A percentile compares a stretch with the other conserved stretches of the same genome.
Conservation (phyloP, 2,797 vertebrate genomes). For the Catharus ustulatus region DNA sequence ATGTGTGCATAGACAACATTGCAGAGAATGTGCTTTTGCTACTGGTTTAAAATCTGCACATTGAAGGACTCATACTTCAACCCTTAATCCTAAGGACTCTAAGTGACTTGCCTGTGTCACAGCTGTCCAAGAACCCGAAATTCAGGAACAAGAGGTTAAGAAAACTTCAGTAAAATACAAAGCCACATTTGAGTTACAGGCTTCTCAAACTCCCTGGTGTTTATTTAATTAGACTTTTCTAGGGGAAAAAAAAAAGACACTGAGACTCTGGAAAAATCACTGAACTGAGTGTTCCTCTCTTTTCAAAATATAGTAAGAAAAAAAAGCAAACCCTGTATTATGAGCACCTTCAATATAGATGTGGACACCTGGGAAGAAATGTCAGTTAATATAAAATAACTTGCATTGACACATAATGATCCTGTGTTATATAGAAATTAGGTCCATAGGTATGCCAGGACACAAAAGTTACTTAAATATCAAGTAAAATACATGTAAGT, state of each 20-base stretch:
- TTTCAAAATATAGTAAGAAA: neutral
- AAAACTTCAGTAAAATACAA: neutral
- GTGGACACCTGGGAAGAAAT: neutral
- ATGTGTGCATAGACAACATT: neutral
- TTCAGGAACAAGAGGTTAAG: neutral
- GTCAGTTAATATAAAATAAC: neutral
- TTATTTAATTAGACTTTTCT: neutral
- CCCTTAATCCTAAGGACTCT: neutral
- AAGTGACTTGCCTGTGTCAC: neutral
- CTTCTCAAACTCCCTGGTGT: neutral
- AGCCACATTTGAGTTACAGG: neutral
- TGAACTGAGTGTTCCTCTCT: neutral
- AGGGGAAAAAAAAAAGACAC: neutral
- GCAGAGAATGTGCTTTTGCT: neutral
- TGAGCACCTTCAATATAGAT: neutral
- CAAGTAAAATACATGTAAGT: neutral
- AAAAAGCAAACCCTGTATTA: neutral
- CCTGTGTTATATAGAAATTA: neutral
- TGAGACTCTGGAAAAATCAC: neutral
- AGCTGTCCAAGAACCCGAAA: neutral
- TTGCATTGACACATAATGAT: neutral
- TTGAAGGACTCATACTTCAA: neutral
- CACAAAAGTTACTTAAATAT: slow-evolving; percentile 3
- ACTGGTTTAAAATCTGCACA: neutral
- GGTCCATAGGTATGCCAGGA: neutral